These are phyloP conservation scores for Thysanoteuthis rhombus DNA, from an alignment of 2,888 invertebrate genomes.

Conservation along the genomic window DNA sequence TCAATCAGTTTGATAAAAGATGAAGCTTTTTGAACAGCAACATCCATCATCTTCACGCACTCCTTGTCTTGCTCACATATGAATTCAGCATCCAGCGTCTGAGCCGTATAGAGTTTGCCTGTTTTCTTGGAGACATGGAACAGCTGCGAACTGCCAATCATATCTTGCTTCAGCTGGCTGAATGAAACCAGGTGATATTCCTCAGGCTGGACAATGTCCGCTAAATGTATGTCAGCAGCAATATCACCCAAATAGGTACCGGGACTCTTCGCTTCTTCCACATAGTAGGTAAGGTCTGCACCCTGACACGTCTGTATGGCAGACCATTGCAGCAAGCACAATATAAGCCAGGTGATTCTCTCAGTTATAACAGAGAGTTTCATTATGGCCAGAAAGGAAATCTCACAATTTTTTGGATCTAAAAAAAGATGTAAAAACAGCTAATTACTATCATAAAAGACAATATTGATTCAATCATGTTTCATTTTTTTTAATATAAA, in stretches of 20 bases:
- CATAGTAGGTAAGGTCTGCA: constrained; percentile 24
- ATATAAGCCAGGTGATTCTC: background rate
- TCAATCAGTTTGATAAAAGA: constrained; percentile 22
- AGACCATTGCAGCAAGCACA: background rate
- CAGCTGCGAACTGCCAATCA: constrained; percentile 19
- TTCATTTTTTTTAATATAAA: too few species aligned
- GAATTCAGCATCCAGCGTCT: constrained; percentile 14
- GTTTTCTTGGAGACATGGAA: constrained; percentile 13
- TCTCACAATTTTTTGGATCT: background rate
- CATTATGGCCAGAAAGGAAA: background rate
- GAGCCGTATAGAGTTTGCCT: constrained; percentile 1
- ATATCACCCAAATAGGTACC: constrained; percentile 22
- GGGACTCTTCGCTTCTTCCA: constrained; percentile 15
- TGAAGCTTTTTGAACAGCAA: background rate
- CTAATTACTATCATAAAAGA: background rate
- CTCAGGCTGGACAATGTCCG: background rate
- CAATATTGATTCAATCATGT: background rate
- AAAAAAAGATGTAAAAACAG: background rate
- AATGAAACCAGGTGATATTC: background rate
- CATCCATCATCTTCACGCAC: constrained; percentile 20
- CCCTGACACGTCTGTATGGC: background rate
- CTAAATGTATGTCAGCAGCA: constrained; percentile 15
- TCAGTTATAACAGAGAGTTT: background rate
- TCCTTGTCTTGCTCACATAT: background rate
- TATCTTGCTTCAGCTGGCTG: constrained; percentile 23